Base-by-base conservation (phyloP, 2,797 vertebrate species). In the Pterois miles region DNA sequence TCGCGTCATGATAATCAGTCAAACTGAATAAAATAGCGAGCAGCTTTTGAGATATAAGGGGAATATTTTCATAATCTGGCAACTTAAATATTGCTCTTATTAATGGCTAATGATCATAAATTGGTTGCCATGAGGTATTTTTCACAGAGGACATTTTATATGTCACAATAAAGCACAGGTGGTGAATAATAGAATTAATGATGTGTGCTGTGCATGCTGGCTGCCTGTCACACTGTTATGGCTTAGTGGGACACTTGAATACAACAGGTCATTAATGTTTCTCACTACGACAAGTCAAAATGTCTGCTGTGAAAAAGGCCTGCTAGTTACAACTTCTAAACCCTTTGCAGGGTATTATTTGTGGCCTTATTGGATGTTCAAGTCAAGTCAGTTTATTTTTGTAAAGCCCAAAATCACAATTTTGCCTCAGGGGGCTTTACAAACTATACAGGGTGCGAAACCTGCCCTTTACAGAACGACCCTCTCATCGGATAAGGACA, bases 1-100 rank as follows among this genome's bases (percentile, higher is more conserved):
- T 73, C 34, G 23, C 12, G 20, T 12, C 25, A 22, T 25, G 60
- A 76, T 38, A 22, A 71, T 74, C 46, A 46, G 38, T 78, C 60
- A 70, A 66, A 66, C 33, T 25, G 13, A 76, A 62, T 50, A 27
- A 43, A 52, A 58, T 27, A 56, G 40, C 18, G 5, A 33, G 29
- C 4, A 25, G 11, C 34, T 31, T 13, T 9, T 22, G 22, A 43
- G 57, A 22, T 31, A 22, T 27, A 5, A 14, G 11, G 6, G 13
- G 43, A 50, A n/a, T 57, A 25, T 40, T 11, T 65, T 29, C 62
- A 14, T 13, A 65, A 57, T 5, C 7, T 64, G 50, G 48, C 16
- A 72, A 63, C 31, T 38, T 31, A 25, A 62, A 65, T 34, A 10
- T 25, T 57, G 20, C 27, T 22, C 52, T 38, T 22, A 58, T 29